Base-by-base conservation (phyloP, 2,797 vertebrate species). In the Podargus strigoides region DNA sequence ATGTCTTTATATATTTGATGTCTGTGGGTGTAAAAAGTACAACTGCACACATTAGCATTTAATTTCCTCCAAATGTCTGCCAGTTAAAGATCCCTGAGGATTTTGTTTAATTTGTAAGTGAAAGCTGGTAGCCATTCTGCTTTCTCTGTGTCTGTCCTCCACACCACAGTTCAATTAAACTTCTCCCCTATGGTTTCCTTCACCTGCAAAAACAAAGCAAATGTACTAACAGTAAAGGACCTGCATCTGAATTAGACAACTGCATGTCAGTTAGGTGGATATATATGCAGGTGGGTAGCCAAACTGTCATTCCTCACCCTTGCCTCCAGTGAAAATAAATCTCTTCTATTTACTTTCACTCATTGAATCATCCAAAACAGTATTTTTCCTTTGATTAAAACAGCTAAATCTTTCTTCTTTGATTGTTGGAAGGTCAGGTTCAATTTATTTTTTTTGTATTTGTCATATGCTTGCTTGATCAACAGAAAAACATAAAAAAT, bases 11-110 rank as follows among this genome's bases (percentile, higher is more conserved):
- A 60, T 78, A 66, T 95, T 92, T 97, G 93, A 96, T 88, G 47
- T 87, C 93, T 92, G 22, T 91, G 82, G 11, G 10, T 95, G 90
- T 96, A 96, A 96, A 95, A 96, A 95, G 88, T 96, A 95, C 92
- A 97, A 94, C 94, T 82, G 88, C 89, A 93, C 56, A 42, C 85
- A 94, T 97, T 97, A 97, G 87, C 95, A 96, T 97, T 97, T 97
- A 90, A 97, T 97, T 98, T 97, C 93, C 82, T 97, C 85, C 91
- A 95, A 97, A 95, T 69, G 79, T 87, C 96, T 97, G 90, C 89
- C 91, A 90, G 93, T 94, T 97, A 95, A 95, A 93, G 72, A 91
- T 97, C 95, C 94, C 94, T 37, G 77, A 96, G 95, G 95, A 95
- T 94, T 97, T 91, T 70, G 80, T 97, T 95, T 97, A 92, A 97